Evolutionary conservation across 2,888 invertebrate genomes (phyloP).

Genomic region (Neoscelio sp.): DNA sequence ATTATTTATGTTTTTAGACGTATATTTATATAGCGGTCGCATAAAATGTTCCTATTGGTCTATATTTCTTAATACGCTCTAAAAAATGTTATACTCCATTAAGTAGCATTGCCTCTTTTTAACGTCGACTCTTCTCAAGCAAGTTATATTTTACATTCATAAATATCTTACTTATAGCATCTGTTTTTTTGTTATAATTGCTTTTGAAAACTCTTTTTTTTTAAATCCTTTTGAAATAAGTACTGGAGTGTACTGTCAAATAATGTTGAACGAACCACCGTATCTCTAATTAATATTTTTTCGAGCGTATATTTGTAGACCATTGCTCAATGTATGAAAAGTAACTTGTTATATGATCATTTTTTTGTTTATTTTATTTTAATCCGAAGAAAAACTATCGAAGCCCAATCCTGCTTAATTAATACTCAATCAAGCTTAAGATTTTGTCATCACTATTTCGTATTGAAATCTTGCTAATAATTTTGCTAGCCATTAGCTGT

Average conservation of each 20-base stretch:
- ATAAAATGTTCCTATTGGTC: conserved; percentile 54
- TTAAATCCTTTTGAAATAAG: no score
- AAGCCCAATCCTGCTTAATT: conserved; percentile 49
- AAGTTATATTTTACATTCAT: no score
- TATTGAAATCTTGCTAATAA: conserved; percentile 41
- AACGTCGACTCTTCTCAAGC: no score
- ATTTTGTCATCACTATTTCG: conserved; percentile 8
- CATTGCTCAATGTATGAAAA: conserved; percentile 51
- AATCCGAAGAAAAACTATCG: conserved; percentile 11
- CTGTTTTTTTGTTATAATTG: no score
- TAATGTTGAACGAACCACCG: no score
- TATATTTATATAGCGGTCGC: conserved; percentile 19
- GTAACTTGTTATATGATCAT: conserved; percentile 33
- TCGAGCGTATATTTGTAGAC: conserved; percentile 37
- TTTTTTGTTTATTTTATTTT: conserved; percentile 7
- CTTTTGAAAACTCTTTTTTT: no score
- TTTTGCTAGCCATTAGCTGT: conserved; percentile 9
- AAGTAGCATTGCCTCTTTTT: no score
- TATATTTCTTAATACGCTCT: conserved; percentile 42
- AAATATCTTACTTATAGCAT: no score
- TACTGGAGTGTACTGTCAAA: no score
- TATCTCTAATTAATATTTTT: not conserved
- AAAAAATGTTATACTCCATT: no score
- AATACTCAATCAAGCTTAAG: no score
- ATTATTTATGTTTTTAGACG: conserved; percentile 17